These are phyloP conservation scores for Pelusios castaneus DNA, from an alignment of 2,113 vertebrate species.

Conservation along the genomic window DNA sequence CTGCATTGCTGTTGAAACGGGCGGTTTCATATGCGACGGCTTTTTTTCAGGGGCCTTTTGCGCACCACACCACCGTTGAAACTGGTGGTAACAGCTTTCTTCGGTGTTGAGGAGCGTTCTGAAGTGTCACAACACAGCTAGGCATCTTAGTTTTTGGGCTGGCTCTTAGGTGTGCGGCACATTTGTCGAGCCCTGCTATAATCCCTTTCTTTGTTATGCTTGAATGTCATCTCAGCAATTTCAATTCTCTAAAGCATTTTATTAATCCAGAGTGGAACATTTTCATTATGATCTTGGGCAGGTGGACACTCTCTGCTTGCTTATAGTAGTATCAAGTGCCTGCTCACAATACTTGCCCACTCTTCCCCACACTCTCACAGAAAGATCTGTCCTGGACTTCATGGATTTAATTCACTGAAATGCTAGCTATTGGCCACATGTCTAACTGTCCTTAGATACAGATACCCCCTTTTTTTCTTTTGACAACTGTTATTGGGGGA, in stretches of 20 bases:
- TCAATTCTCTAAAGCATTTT: background rate
- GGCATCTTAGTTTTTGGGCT: too few species aligned
- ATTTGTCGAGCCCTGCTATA: background rate
- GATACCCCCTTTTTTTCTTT: background rate
- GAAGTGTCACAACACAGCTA: too few species aligned
- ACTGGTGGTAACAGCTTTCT: too few species aligned
- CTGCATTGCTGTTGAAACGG: too few species aligned
- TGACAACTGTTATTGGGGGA: background rate
- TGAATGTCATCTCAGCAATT: background rate
- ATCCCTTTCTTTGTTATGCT: background rate
- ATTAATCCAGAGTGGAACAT: background rate
- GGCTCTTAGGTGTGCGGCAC: too few species aligned
- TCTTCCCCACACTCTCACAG: background rate
- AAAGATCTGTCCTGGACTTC: background rate
- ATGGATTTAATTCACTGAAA: background rate
- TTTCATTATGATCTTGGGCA: background rate
- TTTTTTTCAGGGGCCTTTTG: too few species aligned
- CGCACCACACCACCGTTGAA: too few species aligned
- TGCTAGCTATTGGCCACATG: background rate
- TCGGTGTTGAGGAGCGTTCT: too few species aligned
- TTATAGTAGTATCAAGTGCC: background rate
- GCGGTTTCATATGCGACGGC: too few species aligned
- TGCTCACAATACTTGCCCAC: background rate
- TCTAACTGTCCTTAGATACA: rapidly evolving
- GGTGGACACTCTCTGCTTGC: background rate